Evolutionary conservation across 2,888 invertebrate species (phyloP), one percentile per base, ranked within the genome.

Genomic region (Callosobruchus maculatus): DNA sequence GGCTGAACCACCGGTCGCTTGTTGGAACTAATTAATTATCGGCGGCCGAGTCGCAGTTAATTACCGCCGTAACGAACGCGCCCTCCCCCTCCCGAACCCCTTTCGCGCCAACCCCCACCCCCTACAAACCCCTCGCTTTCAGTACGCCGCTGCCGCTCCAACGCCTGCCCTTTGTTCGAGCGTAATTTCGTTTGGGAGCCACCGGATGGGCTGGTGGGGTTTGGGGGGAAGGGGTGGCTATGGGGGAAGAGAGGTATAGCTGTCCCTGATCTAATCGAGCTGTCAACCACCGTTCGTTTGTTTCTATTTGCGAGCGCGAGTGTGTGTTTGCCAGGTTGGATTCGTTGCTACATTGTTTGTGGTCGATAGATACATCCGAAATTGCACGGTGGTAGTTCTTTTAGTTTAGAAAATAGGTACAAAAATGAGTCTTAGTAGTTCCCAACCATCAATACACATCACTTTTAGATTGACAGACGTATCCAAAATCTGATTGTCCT

Each of bases 21-120:
- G 84, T 84, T 85, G 85, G 84, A 86, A 86, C 86, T 86, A 86
- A 86, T 86, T 86, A 86, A 86, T 86, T 86, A 86, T 86, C 85
- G 85, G 74, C 49, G 18, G 49, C 49, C 49, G 49, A 85, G 85
- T 84, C 85, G 84, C 82, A 85, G 86, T 86, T 86, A 86, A 86
- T 86, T 86, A 86, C 85, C 83, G 81, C 81, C 84, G 84, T 49
- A 49, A 49, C 49, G 49, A 49, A 49, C 49, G 49, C 49, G 49
- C 49, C 18, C 49, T 49, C 49, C 49, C 73, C 70, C 30, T 85
- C 84, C 85, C 84, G 82, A 83, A 84, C 81, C 82, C 84, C 82
- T 78, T 81, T 80, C 81, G 75, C 76, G 74, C 76, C 75, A 71
- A 73, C 76, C 76, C 73, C 75, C 73, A 76, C 75, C 80, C 80